A percentile compares a stretch with the other conserved stretches of the same genome.
Conservation (phyloP, 2,797 vertebrate species). For the Ambastaia sidthimunki region DNA sequence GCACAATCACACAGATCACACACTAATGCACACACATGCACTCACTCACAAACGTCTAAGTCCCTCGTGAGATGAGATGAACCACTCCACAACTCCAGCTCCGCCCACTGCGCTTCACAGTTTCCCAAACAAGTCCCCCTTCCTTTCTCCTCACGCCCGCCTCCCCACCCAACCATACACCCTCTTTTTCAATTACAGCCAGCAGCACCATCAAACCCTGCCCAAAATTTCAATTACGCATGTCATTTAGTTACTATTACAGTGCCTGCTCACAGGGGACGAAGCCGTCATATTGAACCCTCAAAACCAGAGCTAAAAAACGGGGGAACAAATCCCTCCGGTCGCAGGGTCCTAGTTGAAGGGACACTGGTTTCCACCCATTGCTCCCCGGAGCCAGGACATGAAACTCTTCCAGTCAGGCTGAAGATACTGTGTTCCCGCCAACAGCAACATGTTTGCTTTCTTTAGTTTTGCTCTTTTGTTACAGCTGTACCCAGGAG, state of each 20-base stretch:
- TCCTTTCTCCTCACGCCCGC: conserved; percentile 27
- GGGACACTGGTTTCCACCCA: conserved; percentile 56
- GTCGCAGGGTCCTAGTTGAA: conserved; percentile 48
- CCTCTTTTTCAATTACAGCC: conserved; percentile 59
- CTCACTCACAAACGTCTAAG: conserved; percentile 48
- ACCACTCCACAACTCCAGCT: conserved; percentile 62
- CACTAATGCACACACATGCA: conserved; percentile 9
- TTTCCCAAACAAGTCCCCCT: conserved; percentile 83
- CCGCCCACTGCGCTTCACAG: conserved; percentile 79
- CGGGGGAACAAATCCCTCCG: conserved; percentile 47
- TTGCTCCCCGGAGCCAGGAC: conserved; percentile 56
- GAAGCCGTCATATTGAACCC: conserved; percentile 19
- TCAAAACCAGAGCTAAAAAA: conserved; percentile 40
- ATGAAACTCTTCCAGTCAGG: conserved; percentile 40
- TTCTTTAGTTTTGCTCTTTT: conserved; percentile 77
- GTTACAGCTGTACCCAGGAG: conserved; percentile 77
- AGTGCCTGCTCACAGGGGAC: conserved; percentile 34
- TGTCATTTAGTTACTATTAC: conserved; percentile 59
- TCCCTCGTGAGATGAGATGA: conserved; percentile 56
- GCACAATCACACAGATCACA: conserved; percentile 19
- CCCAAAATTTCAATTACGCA: conserved; percentile 64
- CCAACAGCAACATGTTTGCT: conserved; percentile 82
- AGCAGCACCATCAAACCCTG: conserved; percentile 54
- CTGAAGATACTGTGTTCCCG: conserved; percentile 55
- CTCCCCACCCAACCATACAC: conserved; percentile 32